Base-by-base conservation (phyloP, 92 coral and sea anemone species). In the Blastomussa wellsi region DNA sequence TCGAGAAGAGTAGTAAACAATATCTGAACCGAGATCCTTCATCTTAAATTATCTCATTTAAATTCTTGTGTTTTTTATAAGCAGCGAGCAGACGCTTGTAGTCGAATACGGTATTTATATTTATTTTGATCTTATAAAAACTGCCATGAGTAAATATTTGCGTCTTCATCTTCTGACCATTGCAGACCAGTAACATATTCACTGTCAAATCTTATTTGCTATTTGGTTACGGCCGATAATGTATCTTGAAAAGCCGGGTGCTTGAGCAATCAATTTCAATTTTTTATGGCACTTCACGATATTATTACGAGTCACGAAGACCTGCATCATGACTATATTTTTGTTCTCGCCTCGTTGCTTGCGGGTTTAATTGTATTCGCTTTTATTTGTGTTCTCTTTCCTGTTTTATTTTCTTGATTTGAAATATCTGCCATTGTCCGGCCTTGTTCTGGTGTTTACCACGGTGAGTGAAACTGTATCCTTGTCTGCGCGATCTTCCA, bases 171-270 rank as follows among this genome's bases (percentile, higher is more conserved):
- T 72, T 66, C 57, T 64, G 29, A 55, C 42, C 74, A 79, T 64
- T 35, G 62, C 79, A 83, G 52, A 74, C 74, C n/a, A 53, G 87
- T 74, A 41, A 83, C 68, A 73, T 83, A 74, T 83, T 76, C 59
- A 60, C 80, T 83, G 87, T 83, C 87, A 83, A 83, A 59, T 83
- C 72, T 55, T 72, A 82, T 83, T 74, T 75, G 87, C 74, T 75
- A 55, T 83, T 83, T 74, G 74, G 87, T 83, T 83, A 83, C 59
- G 73, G 80, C 48, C 71, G 87, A 83, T 83, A 83, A 83, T 83
- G 87, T 83, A 83, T 83, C 87, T 83, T 33, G 80, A 83, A 74
- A 83, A 83, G 87, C 87, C 87, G 87, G 87, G 80, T 83, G 87
- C 59, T 83, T 57, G 87, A 74, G 68, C 74, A 64, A 83, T 83